These are phyloP conservation scores for Chelonoidis abingdonii DNA, from an alignment of 2,113 vertebrate genomes.

Conservation along the genomic window DNA sequence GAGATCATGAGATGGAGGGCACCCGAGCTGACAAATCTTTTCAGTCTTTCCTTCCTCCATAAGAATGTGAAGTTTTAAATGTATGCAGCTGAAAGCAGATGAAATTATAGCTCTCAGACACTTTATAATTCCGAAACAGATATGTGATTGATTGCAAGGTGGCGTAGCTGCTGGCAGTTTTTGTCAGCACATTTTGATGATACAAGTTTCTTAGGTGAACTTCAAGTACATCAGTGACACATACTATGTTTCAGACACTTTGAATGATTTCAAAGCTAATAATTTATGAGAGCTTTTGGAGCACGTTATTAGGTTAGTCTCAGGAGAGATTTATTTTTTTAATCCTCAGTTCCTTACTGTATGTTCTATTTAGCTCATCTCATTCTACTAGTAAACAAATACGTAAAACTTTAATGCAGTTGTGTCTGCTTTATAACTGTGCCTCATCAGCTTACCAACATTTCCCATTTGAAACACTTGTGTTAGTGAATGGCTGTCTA, in stretches of 20 bases:
- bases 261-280: constrained; percentile 79
- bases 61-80: constrained; percentile 76
- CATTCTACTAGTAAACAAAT: constrained; percentile 71
- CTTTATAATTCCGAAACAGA: constrained; percentile 78
- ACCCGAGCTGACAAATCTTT: constrained; percentile 58
- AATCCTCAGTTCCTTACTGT: constrained; percentile 49
- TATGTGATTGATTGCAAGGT: constrained; percentile 80
- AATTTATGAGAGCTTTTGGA: constrained; percentile 81
- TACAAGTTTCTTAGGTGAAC: constrained; percentile 79
- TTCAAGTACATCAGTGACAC: constrained; percentile 76
- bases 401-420: constrained; percentile 30
- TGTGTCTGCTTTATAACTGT: background rate
- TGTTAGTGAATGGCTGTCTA: background rate
- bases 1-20: background rate
- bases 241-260: constrained; percentile 65
- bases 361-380: constrained; percentile 64
- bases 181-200: constrained; percentile 75
- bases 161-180: constrained; percentile 76
- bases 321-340: constrained; percentile 71
- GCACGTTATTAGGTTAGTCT: constrained; percentile 76
- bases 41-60: constrained; percentile 53
- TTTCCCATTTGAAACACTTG: background rate
- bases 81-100: constrained; percentile 75
- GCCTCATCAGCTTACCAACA: background rate
- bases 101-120: constrained; percentile 80